Evolutionary conservation across 2,888 invertebrate species (phyloP).

Genomic region (Ferrisia virgata): DNA sequence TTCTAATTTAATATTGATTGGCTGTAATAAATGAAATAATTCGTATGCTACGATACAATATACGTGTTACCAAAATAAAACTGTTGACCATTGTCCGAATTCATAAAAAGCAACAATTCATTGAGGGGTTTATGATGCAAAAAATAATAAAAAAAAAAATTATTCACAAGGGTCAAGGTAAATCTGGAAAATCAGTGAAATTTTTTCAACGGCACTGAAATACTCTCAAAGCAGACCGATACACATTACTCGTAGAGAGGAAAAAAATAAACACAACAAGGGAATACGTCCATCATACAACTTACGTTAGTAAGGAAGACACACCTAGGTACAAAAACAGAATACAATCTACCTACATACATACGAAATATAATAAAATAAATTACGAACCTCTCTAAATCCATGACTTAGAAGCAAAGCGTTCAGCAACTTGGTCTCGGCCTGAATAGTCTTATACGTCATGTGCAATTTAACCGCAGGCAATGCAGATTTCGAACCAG

Average conservation of each 20-base stretch:
- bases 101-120: neutral
- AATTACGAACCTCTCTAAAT: slow-evolving; percentile 61
- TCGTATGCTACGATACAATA: neutral
- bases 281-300: neutral
- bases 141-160: neutral
- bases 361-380: neutral
- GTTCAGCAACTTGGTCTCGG: slow-evolving; percentile 74
- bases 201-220: too few relatives aligned
- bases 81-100: neutral
- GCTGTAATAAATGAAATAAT: neutral
- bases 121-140: neutral
- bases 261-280: neutral
- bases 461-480: slow-evolving; percentile 69
- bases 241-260: neutral
- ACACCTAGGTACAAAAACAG: too few relatives aligned
- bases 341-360: slow-evolving; percentile 2
- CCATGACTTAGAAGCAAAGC: slow-evolving; percentile 76
- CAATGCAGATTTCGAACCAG: slow-evolving; percentile 45
- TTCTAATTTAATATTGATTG: slow-evolving; percentile 4
- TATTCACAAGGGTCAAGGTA: too few relatives aligned
- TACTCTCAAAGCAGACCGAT: too few relatives aligned
- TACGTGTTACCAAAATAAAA: neutral
- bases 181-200: too few relatives aligned
- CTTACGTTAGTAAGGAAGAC: neutral
- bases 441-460: slow-evolving; percentile 76